Conservation (phyloP, 2,888 invertebrate species). For the Lasioglossum pauxillum region DNA sequence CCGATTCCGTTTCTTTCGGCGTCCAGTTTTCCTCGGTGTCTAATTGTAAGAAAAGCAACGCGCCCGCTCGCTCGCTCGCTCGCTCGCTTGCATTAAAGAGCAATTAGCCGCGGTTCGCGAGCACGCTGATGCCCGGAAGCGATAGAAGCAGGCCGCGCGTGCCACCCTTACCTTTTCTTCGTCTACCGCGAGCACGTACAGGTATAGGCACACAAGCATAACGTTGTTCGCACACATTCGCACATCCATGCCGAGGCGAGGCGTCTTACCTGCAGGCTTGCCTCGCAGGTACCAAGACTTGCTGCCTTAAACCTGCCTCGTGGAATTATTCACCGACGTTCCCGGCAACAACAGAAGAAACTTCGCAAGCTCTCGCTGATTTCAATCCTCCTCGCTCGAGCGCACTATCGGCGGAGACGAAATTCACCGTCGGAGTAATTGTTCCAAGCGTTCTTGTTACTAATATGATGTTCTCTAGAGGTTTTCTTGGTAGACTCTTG, state of each 20-base stretch:
- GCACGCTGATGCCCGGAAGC: conserved; percentile 84
- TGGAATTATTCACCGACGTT: conserved; percentile 36
- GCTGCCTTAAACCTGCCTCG: conserved; percentile 20
- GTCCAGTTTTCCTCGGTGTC: conserved; percentile 63
- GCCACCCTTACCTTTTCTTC: conserved; percentile 79
- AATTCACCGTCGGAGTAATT: neutral
- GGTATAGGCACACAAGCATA: conserved; percentile 1
- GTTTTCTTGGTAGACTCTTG: too few relatives aligned
- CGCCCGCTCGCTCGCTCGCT: conserved; percentile 66
- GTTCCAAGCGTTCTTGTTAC: neutral
- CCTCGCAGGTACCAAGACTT: conserved; percentile 31
- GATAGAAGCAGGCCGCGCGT: conserved; percentile 83
- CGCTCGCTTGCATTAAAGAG: conserved; percentile 79
- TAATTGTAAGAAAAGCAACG: conserved; percentile 79
- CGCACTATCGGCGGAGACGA: neutral
- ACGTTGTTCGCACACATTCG: conserved; percentile 39
- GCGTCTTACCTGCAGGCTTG: conserved; percentile 45
- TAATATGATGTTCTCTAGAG: too few relatives aligned
- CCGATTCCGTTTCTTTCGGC: conserved; percentile 31
- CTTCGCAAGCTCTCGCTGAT: neutral
- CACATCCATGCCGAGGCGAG: conserved; percentile 17
- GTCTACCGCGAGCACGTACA: conserved; percentile 49
- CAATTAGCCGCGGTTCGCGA: conserved; percentile 84
- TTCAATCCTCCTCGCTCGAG: neutral
- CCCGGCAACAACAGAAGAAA: conserved; percentile 8